A percentile compares a stretch with the other conserved stretches of the same genome.
phyloP scores from a whole-genome alignment of 2,113 vertebrate genomes.

The Salminus brasiliensis region DNA sequence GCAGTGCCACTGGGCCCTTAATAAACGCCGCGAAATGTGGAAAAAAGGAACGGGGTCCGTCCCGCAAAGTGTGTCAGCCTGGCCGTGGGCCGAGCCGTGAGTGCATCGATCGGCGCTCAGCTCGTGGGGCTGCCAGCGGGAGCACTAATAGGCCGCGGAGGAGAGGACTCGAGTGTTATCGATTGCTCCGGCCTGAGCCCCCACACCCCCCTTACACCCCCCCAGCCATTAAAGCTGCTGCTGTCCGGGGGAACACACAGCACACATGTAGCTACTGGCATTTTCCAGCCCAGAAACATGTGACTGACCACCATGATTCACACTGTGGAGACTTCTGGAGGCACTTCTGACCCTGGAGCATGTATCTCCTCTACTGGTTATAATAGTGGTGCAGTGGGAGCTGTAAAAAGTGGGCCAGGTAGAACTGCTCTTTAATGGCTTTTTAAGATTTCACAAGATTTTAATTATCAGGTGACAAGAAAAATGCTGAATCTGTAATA shows the following conservation, averaged over 20 bases:
- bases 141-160: conserved; percentile 46
- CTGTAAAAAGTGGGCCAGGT: too few species aligned
- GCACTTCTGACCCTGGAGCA: background rate
- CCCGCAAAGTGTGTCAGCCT: conserved; percentile 31
- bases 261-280: background rate
- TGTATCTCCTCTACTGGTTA: background rate
- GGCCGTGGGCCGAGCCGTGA: background rate
- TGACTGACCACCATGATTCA: background rate
- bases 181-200: conserved; percentile 45
- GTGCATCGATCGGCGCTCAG: conserved; percentile 50
- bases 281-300: background rate
- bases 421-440: too few species aligned
- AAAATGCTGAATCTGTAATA: too few species aligned
- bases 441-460: too few species aligned
- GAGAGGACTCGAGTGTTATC: conserved; percentile 45
- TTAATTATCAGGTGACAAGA: too few species aligned
- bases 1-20: background rate
- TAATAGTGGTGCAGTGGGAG: too few species aligned
- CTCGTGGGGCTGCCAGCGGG: conserved; percentile 29
- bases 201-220: background rate
- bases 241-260: background rate
- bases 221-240: conserved; percentile 35
- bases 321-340: background rate
- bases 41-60: conserved; percentile 15
- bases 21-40: background rate